Evolutionary conservation across 2,797 vertebrate species (phyloP), one percentile per base, ranked within the genome.

Genomic region (Labroides dimidiatus): DNA sequence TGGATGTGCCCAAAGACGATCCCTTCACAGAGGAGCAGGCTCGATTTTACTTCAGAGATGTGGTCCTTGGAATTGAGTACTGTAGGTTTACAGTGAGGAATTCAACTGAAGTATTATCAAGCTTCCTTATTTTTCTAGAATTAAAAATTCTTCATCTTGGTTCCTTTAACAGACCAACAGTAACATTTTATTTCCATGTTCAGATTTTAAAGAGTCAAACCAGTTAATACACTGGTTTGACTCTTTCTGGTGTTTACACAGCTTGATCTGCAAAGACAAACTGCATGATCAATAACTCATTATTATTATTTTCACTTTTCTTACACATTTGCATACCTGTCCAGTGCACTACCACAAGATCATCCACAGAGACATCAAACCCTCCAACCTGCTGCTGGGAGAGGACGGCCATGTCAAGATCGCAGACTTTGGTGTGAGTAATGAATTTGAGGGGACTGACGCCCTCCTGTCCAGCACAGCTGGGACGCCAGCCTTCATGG

Each of bases 321-420:
- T 0, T 37, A 19, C 70, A 13, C 21, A 14, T 33, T 33, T 33
- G 30, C 30, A 33, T 33, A 33, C 8, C 8, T 33, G 5, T 33
- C 8, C 91, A 99, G 98, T 99, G 70, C 98, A 99, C 91, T 99
- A 99, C 81, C 98, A 99, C 92, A 98, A 95, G 93, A 99, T 99
- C 84, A 97, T 99, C 87, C 98, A 99, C 83, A 93, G 98, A 59
- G 98, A 99, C 78, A 87, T 99, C 69, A 99, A 99, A 77, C 98
- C 98, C 41, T 99, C 98, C 43, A 99, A 99, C 87, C 95, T 99
- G 64, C 84, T 99, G 4, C 95, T 98, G 21, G 98, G 96, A 20
- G 98, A 99, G 64, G 98, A 98, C 0, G 97, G 97, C 2, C 97
- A 98, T 27, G 67, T 99, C 77, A 99, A 99, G 90, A 99, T 99